phyloP scores from a whole-genome alignment of 2,113 vertebrate genomes.

The Sprattus sprattus region DNA sequence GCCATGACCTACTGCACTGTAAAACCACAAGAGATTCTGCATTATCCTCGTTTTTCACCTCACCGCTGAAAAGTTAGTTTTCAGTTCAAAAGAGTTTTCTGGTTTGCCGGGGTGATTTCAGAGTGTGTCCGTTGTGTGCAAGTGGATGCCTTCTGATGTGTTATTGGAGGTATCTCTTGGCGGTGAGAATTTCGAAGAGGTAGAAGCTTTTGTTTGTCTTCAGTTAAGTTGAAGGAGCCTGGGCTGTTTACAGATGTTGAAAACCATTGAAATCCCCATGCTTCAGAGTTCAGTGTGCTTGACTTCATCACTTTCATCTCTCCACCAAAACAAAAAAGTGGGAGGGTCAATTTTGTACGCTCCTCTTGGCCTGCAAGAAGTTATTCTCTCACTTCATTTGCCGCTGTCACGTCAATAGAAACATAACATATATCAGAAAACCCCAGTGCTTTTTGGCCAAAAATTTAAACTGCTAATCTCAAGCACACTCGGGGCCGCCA shows the following conservation, averaged over 20 bases:
- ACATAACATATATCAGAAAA: neutral
- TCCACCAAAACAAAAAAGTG: neutral
- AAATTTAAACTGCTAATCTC: neutral
- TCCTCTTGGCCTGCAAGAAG: conserved; percentile 10
- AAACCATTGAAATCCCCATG: neutral
- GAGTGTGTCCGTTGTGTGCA: neutral
- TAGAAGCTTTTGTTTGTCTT: neutral
- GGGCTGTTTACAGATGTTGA: neutral
- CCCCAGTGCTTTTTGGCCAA: neutral
- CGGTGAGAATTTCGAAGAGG: neutral
- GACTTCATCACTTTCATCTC: neutral
- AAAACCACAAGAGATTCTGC: too few relatives aligned
- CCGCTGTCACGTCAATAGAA: conserved; percentile 24
- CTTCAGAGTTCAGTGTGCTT: neutral
- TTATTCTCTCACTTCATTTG: neutral
- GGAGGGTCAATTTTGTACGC: conserved; percentile 8
- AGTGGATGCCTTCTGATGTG: neutral
- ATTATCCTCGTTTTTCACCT: neutral
- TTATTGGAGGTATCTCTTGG: neutral
- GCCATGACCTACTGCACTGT: neutral
- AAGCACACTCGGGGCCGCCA: neutral
- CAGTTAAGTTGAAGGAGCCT: neutral
- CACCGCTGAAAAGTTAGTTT: neutral
- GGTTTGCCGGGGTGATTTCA: neutral
- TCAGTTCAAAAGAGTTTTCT: neutral